phyloP scores from a whole-genome alignment of 2,113 vertebrate species.

The Solenodon paradoxus region DNA sequence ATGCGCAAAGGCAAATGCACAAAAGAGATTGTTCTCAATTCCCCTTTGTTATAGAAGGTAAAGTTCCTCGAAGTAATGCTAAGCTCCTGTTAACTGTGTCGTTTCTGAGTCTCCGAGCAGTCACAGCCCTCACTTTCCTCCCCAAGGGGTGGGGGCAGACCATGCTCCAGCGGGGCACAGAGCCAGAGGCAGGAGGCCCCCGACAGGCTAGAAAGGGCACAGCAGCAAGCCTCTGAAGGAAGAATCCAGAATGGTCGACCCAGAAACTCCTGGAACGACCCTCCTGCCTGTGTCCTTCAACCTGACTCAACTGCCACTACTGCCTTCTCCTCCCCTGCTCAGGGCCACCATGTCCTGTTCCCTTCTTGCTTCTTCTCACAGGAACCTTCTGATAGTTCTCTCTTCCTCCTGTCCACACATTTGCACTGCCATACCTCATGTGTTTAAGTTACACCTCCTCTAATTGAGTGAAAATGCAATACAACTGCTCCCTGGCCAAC shows the following conservation, averaged over 20 bases:
- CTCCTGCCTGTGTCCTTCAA: not conserved
- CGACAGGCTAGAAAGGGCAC: not conserved
- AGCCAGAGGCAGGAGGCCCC: not conserved
- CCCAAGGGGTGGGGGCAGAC: too few relatives aligned
- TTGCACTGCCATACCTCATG: not conserved
- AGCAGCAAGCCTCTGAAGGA: not conserved
- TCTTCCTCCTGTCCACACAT: not conserved
- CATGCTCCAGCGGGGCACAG: too few relatives aligned
- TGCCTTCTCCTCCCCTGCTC: not conserved
- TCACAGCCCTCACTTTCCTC: not conserved
- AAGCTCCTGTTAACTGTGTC: not conserved
- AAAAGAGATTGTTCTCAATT: constrained; percentile 49
- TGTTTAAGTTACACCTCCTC: not conserved
- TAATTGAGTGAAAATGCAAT: not conserved
- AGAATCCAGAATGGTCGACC: not conserved
- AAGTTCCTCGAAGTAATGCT: not conserved
- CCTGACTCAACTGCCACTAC: not conserved
- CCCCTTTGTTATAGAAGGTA: constrained; percentile 1
- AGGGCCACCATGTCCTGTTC: too few relatives aligned
- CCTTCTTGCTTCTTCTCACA: not conserved
- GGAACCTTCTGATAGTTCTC: not conserved
- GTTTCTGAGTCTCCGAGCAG: not conserved
- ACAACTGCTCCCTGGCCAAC: not conserved
- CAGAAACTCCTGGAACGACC: not conserved
- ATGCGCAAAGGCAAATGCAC: not conserved